These are phyloP conservation scores for Noctua fimbriata DNA, from an alignment of 2,888 invertebrate genomes.

Conservation along the genomic window DNA sequence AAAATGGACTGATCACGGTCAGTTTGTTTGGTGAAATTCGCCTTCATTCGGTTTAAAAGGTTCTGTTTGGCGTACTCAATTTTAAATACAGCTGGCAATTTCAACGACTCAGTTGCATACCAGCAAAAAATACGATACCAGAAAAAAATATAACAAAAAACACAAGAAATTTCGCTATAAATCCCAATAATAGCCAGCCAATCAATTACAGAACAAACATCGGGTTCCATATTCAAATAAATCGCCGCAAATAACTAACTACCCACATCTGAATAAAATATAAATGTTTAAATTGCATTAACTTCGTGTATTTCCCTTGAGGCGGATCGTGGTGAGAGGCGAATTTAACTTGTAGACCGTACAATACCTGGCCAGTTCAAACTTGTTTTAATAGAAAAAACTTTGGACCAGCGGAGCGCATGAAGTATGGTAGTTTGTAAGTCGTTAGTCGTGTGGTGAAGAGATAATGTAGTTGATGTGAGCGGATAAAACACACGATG, in stretches of 20 bases:
- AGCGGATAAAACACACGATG: neutral
- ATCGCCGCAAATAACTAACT: slow-evolving; percentile 35
- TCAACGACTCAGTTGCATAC: neutral
- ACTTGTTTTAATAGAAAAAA: slow-evolving; percentile 76
- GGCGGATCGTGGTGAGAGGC: slow-evolving; percentile 60
- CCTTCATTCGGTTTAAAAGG: neutral
- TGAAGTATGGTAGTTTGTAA: slow-evolving; percentile 76
- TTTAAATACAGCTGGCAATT: neutral
- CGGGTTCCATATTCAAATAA: slow-evolving; percentile 22
- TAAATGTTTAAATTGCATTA: slow-evolving; percentile 73
- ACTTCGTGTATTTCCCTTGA: slow-evolving; percentile 67
- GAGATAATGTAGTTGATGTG: slow-evolving; percentile 22
- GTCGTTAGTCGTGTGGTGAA: slow-evolving; percentile 56
- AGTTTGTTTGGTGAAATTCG: neutral
- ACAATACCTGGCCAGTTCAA: slow-evolving; percentile 64
- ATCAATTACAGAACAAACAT: slow-evolving; percentile 26
- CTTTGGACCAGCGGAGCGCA: slow-evolving; percentile 70
- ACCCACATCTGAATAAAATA: slow-evolving; percentile 58
- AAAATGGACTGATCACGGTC: too few relatives aligned
- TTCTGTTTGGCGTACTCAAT: neutral
- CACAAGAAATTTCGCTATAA: neutral
- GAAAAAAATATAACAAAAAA: slow-evolving; percentile 2
- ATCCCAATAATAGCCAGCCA: slow-evolving; percentile 1
- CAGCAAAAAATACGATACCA: neutral
- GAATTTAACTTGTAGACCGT: slow-evolving; percentile 70